These are phyloP conservation scores for Sinonovacula constricta DNA, from an alignment of 1,140 invertebrate genomes.

Conservation along the genomic window DNA sequence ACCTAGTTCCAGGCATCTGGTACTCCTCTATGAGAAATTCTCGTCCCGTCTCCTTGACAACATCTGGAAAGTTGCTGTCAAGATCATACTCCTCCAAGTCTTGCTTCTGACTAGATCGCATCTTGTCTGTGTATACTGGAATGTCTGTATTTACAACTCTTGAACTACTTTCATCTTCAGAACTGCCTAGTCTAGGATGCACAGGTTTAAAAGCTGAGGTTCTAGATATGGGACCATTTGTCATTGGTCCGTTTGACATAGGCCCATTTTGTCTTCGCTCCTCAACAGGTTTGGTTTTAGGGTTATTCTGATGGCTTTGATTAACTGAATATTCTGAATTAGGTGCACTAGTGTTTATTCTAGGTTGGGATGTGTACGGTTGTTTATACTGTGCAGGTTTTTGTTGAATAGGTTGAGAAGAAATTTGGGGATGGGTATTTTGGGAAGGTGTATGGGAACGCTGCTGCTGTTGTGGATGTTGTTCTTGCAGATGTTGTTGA, in stretches of 20 bases:
- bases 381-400: conserved; percentile 11
- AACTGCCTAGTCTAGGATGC: conserved; percentile 5
- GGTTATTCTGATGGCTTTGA: too few species aligned
- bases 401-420: conserved; percentile 21
- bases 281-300: too few species aligned
- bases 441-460: too few species aligned
- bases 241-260: conserved; percentile 13
- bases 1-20: conserved; percentile 46
- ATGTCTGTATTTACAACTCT: conserved; percentile 32
- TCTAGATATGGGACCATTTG: conserved; percentile 16
- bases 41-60: conserved; percentile 54
- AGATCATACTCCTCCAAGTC: conserved; percentile 69
- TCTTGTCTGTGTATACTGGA: conserved; percentile 43
- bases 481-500: too few species aligned
- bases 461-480: too few species aligned
- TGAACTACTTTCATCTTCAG: conserved; percentile 21
- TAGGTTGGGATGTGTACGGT: conserved; percentile 21
- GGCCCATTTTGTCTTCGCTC: too few species aligned
- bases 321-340: too few species aligned
- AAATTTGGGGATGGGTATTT: too few species aligned
- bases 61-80: conserved; percentile 69
- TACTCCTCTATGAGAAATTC: conserved; percentile 62
- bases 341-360: conserved; percentile 26
- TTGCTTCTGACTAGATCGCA: conserved; percentile 37
- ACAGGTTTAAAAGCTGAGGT: conserved; percentile 50